Conservation (phyloP, 1,140 invertebrate species). For the Diorhabda carinulata region DNA sequence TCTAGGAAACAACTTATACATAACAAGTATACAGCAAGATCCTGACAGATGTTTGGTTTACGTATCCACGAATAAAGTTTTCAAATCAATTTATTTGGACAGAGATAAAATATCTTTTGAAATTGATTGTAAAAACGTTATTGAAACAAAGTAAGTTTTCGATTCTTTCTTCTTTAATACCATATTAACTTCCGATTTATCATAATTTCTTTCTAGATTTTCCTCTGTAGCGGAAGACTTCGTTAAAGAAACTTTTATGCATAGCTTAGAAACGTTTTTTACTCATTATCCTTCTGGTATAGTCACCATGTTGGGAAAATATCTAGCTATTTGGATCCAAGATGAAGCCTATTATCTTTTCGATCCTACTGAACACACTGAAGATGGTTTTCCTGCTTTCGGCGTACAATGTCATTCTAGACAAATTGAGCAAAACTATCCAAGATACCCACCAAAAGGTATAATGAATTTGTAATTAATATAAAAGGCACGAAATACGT, state of each 20-base stretch:
- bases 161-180: neutral
- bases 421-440: neutral
- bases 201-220: neutral
- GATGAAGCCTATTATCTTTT: slow-evolving; percentile 37
- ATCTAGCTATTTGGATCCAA: slow-evolving; percentile 30
- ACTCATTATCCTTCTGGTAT: slow-evolving; percentile 23
- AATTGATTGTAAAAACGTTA: slow-evolving; percentile 17
- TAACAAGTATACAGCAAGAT: slow-evolving; percentile 26
- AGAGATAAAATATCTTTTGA: slow-evolving; percentile 32
- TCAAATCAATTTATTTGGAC: slow-evolving; percentile 30
- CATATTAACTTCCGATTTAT: neutral
- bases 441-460: neutral
- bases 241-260: slow-evolving; percentile 22
- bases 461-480: neutral
- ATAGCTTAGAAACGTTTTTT: slow-evolving; percentile 33
- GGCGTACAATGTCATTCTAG: slow-evolving; percentile 29
- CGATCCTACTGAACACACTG: slow-evolving; percentile 40
- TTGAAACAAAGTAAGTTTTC: slow-evolving; percentile 12
- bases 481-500: neutral
- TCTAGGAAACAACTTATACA: slow-evolving; percentile 35
- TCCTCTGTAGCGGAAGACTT: slow-evolving; percentile 18
- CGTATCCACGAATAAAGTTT: slow-evolving; percentile 28
- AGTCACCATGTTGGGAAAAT: slow-evolving; percentile 24
- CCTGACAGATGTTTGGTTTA: slow-evolving; percentile 27
- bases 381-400: slow-evolving; percentile 26